A percentile compares a stretch with the other conserved stretches of the same genome.
phyloP scores from a whole-genome alignment of 2,113 vertebrate species.

The Centropus bengalensis region DNA sequence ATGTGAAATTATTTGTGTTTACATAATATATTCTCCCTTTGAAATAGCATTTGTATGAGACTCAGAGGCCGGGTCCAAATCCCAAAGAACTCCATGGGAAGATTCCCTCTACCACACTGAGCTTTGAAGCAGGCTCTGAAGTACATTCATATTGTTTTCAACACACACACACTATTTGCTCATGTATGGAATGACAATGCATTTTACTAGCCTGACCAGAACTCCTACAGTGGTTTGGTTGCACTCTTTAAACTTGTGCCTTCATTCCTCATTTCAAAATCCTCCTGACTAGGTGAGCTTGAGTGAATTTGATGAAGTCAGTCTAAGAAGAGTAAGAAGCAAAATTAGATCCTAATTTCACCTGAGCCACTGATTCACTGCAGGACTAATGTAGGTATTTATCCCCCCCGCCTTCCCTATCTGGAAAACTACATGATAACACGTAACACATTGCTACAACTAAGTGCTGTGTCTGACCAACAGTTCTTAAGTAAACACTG shows the following conservation, averaged over 20 bases:
- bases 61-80: constrained; percentile 10
- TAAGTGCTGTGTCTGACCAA: constrained; percentile 45
- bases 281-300: background rate
- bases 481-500: constrained; percentile 51
- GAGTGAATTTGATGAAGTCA: constrained; percentile 14
- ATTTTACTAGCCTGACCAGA: background rate
- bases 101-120: background rate
- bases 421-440: constrained; percentile 46
- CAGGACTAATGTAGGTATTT: constrained; percentile 26
- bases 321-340: constrained; percentile 46
- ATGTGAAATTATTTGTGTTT: background rate
- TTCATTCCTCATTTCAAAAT: background rate
- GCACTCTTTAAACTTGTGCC: background rate
- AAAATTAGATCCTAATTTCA: constrained; percentile 48
- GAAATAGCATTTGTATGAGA: background rate
- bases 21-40: background rate
- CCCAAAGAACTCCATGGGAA: background rate
- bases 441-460: constrained; percentile 36
- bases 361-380: constrained; percentile 5
- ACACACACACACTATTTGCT: background rate
- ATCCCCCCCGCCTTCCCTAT: constrained; percentile 23
- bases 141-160: background rate
- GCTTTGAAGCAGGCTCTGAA: background rate
- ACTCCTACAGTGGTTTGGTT: background rate
- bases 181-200: background rate